Evolutionary conservation across 2,888 invertebrate species (phyloP), one percentile per base, ranked within the genome.

Genomic region (Spicauda simplicius): DNA sequence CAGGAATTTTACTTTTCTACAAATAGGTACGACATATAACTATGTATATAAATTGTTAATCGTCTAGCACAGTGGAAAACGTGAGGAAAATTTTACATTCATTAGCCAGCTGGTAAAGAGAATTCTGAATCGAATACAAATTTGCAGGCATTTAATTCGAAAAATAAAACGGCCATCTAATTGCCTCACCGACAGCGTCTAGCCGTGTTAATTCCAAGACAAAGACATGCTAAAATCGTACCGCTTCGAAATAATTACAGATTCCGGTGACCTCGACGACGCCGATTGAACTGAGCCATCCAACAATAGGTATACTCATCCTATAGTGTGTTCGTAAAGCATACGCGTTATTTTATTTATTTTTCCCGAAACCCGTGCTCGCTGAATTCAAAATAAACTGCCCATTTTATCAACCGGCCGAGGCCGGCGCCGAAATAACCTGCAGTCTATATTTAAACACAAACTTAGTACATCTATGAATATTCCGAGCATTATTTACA

Each of bases 381-480:
- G 83, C 74, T 75, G 81, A 80, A 80, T 85, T 87, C 78, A 86
- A 88, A 88, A 88, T 86, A 89, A 89, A 87, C 86, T 76, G 77
- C 74, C 73, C 77, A 84, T 84, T 89, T 88, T 84, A 87, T 85
- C 82, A 83, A 86, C 82, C 77, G 69, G 70, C 75, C 80, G 84
- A 85, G 87, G 86, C 79, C 85, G 80, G 55, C 69, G 77, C 82
- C 77, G 76, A 86, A 86, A 87, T 86, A 76, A 65, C 71, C 65
- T 60, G 67, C 50, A 64, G 54, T 72, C 74, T 76, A 74, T 72
- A 72, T 72, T 74, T 71, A 73, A 74, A 69, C 65, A 63, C 59
- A 58, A 71, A 69, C 64, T 48, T 72, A 70, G 65, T 67, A 71
- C 67, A 72, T 66, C 65, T 68, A 70, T 68, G 69, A 67, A 69